Conservation (phyloP, 1,140 invertebrate species). For the Brachionus angularis region DNA sequence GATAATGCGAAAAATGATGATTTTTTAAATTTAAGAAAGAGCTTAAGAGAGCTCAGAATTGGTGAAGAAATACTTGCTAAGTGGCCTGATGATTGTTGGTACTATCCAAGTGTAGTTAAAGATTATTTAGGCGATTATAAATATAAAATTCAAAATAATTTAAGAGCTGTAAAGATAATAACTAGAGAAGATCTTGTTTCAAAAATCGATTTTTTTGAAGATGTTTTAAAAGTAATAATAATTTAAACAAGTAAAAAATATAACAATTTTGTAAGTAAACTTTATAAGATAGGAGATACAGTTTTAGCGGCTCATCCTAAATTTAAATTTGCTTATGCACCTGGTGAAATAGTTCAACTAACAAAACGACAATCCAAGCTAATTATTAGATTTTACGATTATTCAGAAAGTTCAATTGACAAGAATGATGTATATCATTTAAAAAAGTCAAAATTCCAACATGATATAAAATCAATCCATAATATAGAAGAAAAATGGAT, state of each 20-base stretch:
- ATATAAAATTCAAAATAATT: constrained; percentile 38
- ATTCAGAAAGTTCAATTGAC: neutral
- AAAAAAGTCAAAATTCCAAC: constrained; percentile 4
- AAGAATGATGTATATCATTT: neutral
- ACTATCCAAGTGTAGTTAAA: constrained; percentile 31
- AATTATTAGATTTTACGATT: constrained; percentile 32
- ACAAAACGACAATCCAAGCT: constrained; percentile 10
- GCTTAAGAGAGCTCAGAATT: constrained; percentile 13
- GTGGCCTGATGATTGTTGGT: constrained; percentile 33
- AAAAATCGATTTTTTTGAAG: neutral
- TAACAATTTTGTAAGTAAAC: constrained; percentile 29
- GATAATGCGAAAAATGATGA: neutral
- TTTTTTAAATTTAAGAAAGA: constrained; percentile 14
- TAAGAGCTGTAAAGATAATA: constrained; percentile 7
- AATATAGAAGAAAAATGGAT: constrained; percentile 14
- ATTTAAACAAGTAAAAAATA: constrained; percentile 46
- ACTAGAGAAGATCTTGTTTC: constrained; percentile 25
- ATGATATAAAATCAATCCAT: constrained; percentile 1
- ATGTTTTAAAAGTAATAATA: neutral
- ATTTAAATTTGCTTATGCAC: constrained; percentile 36
- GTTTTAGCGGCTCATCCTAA: constrained; percentile 29
- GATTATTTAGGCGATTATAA: constrained; percentile 18
- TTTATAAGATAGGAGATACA: constrained; percentile 14
- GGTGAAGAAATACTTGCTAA: constrained; percentile 47
- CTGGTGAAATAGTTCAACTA: neutral